Base-by-base conservation (phyloP, 2,888 invertebrate species). In the Tetragonula carbonaria region DNA sequence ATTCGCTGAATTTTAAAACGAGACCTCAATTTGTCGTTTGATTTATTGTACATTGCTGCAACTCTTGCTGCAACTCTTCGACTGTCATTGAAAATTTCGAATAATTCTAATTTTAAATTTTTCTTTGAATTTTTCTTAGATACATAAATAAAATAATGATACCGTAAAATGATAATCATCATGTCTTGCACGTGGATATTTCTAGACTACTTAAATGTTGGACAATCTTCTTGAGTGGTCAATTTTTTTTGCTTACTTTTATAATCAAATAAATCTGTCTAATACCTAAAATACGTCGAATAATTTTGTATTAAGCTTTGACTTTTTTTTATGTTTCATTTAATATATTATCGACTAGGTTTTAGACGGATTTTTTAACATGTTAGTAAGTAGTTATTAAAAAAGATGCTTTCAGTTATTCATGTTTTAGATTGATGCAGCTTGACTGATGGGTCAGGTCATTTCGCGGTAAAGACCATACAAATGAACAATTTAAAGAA, bases 321-420 rank as follows among this genome's bases (percentile, higher is more conserved):
- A 78, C 65, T 45, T 6, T 11, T 28, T n/a, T 67, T 53, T 59
- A 75, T 55, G 50, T 74, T 74, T 23, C 65, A 55, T 82, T 87
- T 78, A 70, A 70, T 70, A 75, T 59, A 73, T 70, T 65, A 45
- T 57, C 59, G 50, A 28, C 16, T 74, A 72, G 73, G 75, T 85
- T 81, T 84, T 84, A 66, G 79, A 72, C 74, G 55, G 77, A 82
- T 80, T 85, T 87, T 77, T 28, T 38, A 74, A 85, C 59, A 72
- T 84, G 78, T 76, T 82, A 83, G 84, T 72, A 79, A 80, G 68
- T 90, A 90, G 87, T 80, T 90, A 90, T 88, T 83, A 87, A 87
- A 88, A 85, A 88, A 88, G 92, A 92, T 93, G 93, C 92, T 93
- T 92, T 91, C 91, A 92, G 90, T 92, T 93, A 89, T 91, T 91